phyloP scores from a whole-genome alignment of 2,113 vertebrate species.

The Centropristis striata region DNA sequence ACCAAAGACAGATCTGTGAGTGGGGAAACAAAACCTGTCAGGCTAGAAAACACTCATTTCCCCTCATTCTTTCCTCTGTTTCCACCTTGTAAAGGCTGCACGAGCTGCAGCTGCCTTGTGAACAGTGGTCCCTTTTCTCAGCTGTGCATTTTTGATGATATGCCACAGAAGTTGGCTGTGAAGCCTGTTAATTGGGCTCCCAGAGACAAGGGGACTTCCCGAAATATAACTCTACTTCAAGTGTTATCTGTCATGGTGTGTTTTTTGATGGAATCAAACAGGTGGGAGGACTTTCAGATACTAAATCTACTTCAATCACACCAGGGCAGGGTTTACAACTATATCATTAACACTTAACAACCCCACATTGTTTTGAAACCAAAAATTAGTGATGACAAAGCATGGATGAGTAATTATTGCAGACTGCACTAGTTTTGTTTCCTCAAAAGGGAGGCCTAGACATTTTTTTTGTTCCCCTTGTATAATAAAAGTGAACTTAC shows the following conservation, averaged over 20 bases:
- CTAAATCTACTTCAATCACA: not conserved
- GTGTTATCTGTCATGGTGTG: not conserved
- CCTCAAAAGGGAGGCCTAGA: not conserved
- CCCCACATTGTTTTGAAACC: not conserved
- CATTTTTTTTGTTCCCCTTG: not conserved
- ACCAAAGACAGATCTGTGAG: slow-evolving; percentile 5
- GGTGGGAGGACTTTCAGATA: not conserved
- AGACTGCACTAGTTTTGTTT: slow-evolving; percentile 1
- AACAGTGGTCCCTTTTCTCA: slow-evolving; percentile 21
- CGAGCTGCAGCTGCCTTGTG: slow-evolving; percentile 34
- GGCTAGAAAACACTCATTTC: slow-evolving; percentile 28
- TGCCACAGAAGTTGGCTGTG: slow-evolving; percentile 23
- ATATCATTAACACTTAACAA: not conserved
- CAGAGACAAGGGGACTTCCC: slow-evolving; percentile 15
- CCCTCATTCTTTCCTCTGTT: not conserved
- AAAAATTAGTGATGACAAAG: not conserved
- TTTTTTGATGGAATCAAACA: slow-evolving; percentile 20
- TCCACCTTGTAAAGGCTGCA: slow-evolving; percentile 36
- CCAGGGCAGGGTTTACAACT: not conserved
- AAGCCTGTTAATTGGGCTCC: slow-evolving; percentile 48
- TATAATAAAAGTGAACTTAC: slow-evolving; percentile 84
- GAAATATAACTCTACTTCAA: slow-evolving; percentile 24
- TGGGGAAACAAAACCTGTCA: not conserved
- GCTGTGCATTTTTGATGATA: slow-evolving; percentile 45
- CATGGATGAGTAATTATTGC: not conserved